Conservation (phyloP, 2,888 invertebrate species). For the Chironomus riparius region DNA sequence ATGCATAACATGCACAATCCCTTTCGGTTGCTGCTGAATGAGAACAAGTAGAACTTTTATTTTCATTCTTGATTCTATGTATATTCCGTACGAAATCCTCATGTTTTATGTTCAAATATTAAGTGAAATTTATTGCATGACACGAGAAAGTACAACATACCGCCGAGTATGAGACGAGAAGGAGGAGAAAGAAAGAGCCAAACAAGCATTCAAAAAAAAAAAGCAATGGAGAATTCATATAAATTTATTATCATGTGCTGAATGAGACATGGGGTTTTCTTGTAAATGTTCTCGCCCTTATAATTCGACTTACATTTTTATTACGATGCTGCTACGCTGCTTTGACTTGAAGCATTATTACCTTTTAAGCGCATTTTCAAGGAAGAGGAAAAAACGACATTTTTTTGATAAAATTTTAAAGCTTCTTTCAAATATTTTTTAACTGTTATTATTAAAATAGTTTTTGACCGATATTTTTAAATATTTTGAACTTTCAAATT, state of each 20-base stretch:
- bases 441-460: no score
- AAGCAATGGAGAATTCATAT: neutral
- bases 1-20: neutral
- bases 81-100: neutral
- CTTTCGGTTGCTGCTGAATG: no score
- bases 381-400: no score
- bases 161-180: neutral
- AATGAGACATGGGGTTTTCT: conserved; percentile 21
- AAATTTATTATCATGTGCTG: conserved; percentile 20
- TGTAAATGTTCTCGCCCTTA: conserved; percentile 12
- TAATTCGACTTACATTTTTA: conserved; percentile 8
- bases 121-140: conserved; percentile 17
- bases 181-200: no score
- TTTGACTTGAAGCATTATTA: neutral
- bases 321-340: neutral
- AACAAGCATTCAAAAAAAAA: neutral
- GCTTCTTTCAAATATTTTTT: no score
- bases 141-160: conserved; percentile 9
- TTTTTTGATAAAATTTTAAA: no score
- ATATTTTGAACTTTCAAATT: no score
- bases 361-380: no score
- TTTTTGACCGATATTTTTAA: no score
- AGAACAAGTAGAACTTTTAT: neutral
- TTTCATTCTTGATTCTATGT: neutral
- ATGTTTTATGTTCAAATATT: conserved; percentile 5